Evolutionary conservation across 2,797 vertebrate genomes (phyloP).

Genomic region (Pipistrellus pygmaeus): DNA sequence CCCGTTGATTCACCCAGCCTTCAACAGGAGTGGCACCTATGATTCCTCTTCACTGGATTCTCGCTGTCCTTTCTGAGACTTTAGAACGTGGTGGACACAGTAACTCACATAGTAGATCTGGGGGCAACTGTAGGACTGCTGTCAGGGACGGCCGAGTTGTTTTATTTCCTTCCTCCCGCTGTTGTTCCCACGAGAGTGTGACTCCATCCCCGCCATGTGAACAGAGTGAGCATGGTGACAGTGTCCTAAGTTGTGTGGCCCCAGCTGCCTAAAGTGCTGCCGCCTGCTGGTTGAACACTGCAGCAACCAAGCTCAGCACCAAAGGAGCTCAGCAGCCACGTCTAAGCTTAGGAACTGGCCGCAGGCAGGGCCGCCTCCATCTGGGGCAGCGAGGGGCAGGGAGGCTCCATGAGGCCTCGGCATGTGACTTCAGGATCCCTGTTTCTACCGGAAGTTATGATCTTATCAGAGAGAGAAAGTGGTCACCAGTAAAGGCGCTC

Average conservation of each 20-base stretch:
- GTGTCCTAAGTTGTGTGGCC: conserved; percentile 48
- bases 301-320: background rate
- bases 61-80: background rate
- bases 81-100: conserved; percentile 26
- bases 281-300: conserved; percentile 52
- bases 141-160: background rate
- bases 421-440: conserved; percentile 43
- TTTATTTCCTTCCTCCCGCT: conserved; percentile 44
- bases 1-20: background rate
- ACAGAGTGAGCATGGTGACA: conserved; percentile 62
- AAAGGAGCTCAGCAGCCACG: conserved; percentile 39
- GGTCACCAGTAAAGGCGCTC: background rate
- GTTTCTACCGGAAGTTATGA: background rate
- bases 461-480: conserved; percentile 3
- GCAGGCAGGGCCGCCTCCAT: background rate
- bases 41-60: background rate
- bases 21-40: background rate
- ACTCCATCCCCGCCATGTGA: background rate
- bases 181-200: conserved; percentile 34
- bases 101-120: background rate
- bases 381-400: background rate
- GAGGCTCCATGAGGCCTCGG: background rate
- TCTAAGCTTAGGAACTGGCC: conserved; percentile 73
- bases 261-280: conserved; percentile 75
- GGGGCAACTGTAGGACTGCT: background rate